Percentiles rank a stretch among this genome's conserved stretches.
phyloP scores from a whole-genome alignment of 2,888 invertebrate genomes.

The Euproctis similis region DNA sequence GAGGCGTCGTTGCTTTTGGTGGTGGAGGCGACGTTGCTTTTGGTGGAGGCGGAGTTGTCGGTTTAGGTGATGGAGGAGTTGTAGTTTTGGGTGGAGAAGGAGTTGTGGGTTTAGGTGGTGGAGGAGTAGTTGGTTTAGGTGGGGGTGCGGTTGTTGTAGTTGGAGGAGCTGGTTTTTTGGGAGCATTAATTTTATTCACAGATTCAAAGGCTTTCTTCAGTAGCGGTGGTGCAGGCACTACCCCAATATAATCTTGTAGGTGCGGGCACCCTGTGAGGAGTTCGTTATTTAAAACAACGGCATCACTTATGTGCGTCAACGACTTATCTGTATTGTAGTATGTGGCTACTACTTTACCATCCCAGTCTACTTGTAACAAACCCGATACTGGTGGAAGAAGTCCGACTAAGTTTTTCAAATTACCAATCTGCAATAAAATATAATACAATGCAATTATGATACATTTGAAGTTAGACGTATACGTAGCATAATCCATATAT shows the following conservation, averaged over 20 bases:
- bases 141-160: constrained; percentile 13
- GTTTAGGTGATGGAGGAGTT: not conserved
- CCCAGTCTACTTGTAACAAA: constrained; percentile 80
- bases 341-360: constrained; percentile 82
- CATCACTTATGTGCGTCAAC: constrained; percentile 77
- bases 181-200: constrained; percentile 11
- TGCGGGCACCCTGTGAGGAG: constrained; percentile 82
- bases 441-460: too few species aligned
- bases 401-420: constrained; percentile 67
- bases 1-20: not conserved
- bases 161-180: constrained; percentile 21
- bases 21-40: constrained; percentile 2
- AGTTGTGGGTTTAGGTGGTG: constrained; percentile 2
- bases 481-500: too few species aligned
- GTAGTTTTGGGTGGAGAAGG: constrained; percentile 2
- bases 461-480: too few species aligned
- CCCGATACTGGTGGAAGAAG: constrained; percentile 66
- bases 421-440: constrained; percentile 75
- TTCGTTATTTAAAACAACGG: constrained; percentile 78
- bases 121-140: constrained; percentile 8
- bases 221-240: constrained; percentile 75
- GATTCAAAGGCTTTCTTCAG: constrained; percentile 53
- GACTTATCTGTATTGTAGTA: constrained; percentile 78
- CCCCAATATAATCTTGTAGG: constrained; percentile 76
- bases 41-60: not conserved